Evolutionary conservation across 2,113 vertebrate species (phyloP), one percentile per base, ranked within the genome.

Genomic region (Pampusana beccarii): DNA sequence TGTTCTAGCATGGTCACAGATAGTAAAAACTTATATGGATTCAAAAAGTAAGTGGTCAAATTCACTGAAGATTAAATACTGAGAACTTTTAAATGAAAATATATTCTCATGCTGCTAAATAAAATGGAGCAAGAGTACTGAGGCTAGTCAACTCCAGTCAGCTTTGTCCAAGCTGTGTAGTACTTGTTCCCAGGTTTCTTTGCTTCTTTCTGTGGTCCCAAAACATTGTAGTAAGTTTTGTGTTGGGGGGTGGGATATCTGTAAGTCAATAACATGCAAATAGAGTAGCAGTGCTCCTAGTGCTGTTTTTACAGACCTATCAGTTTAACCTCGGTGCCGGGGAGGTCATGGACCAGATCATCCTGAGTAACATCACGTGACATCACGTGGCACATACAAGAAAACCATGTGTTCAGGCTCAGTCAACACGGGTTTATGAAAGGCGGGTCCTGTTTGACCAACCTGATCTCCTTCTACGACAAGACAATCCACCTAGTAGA

Each of bases 161-260:
- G 5, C 13, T 75, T 85, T 54, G 28, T 16, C 5, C 38, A 67
- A 9, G 13, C 10, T 38, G 2, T 13, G 28, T 9, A 44, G 11
- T 53, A 36, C 17, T 62, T 64, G 12, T 12, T 46, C 14, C 6
- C 16, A 50, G 12, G 7, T 31, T 79, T 88, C 24, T 82, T 40
- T 2, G 0, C 2, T 71, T 13, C 15, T 62, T 85, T 66, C 21
- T 67, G 3, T 64, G 20, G 15, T 67, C 34, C 8, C 15, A 46
- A 71, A 79, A 60, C 28, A 46, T 46, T 74, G 24, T 33, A 58
- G 3, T 44, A 38, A 62, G 2, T 60, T 85, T 57, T 65, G 2
- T 66, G 4, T 4, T 80, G 19, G 9, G 11, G 0, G 0, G 0
- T 21, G 16, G 13, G 5, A 14, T 42, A 91, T 24, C 6, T 58